Conservation (phyloP, 2,113 vertebrate species). For the Heloderma charlesbogerti region DNA sequence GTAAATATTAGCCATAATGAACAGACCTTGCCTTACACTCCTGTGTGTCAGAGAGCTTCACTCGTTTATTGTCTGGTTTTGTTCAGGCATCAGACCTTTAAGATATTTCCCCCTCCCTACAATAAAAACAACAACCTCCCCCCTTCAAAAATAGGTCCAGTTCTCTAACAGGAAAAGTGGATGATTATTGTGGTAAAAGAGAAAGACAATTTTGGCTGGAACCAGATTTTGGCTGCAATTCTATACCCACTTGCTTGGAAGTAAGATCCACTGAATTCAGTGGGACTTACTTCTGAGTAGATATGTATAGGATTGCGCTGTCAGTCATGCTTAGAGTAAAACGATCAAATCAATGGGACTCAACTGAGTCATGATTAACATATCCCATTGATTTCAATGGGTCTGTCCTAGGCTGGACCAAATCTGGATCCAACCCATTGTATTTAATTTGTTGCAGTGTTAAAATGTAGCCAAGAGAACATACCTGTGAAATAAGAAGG, state of each 20-base stretch:
- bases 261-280: too few species aligned
- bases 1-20: conserved; percentile 84
- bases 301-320: too few species aligned
- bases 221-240: too few species aligned
- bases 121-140: conserved; percentile 56
- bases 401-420: too few species aligned
- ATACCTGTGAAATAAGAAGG: neutral
- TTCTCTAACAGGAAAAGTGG: conserved; percentile 24
- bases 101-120: conserved; percentile 36
- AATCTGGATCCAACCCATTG: conserved; percentile 18
- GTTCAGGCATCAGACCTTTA: conserved; percentile 70
- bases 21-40: conserved; percentile 78
- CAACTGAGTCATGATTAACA: too few species aligned
- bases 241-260: too few species aligned
- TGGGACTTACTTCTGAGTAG: too few species aligned
- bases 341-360: too few species aligned
- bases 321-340: too few species aligned
- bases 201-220: neutral
- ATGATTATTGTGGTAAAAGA: conserved; percentile 41
- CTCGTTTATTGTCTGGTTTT: conserved; percentile 73
- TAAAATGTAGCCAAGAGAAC: conserved; percentile 44
- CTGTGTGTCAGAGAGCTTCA: conserved; percentile 76
- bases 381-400: too few species aligned
- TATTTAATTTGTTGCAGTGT: conserved; percentile 47
- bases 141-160: neutral